Base-by-base conservation (phyloP, 2,888 invertebrate genomes). In the Ditula angustiorana region DNA sequence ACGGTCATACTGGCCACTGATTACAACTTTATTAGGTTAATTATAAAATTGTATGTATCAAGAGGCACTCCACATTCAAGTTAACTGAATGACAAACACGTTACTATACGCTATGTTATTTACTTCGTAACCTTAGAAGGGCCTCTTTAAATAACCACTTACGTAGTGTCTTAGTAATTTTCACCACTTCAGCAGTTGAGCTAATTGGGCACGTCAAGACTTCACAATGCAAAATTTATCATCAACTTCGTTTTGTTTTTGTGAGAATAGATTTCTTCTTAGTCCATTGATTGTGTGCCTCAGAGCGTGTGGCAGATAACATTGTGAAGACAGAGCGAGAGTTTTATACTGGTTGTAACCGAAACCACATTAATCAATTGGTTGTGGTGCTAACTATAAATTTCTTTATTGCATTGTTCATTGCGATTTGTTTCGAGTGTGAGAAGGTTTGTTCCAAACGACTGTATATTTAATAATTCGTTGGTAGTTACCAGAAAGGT, bases 321-420 rank as follows among this genome's bases (percentile, higher is more conserved):
- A 64, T 59, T 59, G 37, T 41, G 33, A 50, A 24, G 8, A 30
- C 21, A 52, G 41, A 58, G 41, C 8, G 62, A 53, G 53, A 53
- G 53, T 52, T 30, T 23, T 37, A 52, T 19, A 26, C 49, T 21
- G 21, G 21, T 19, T 53, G 33, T 33, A 73, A 74, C 81, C 79
- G 79, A 81, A 78, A 81, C 78, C 74, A 79, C 75, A 81, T 81
- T 74, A 78, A 82, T 83, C 82, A 80, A 84, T 83, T 81, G 79
- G 76, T 66, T 53, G 16, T 74, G 73, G 73, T 71, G 67, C 62
- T 61, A 70, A 70, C 57, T 59, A 61, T 44, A 70, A 69, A 72
- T 78, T 77, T 79, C 71, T 78, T 78, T 74, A 79, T 76, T 72
- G 69, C 69, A 72, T 75, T 74, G 71, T 74, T 74, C 69, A 35